These are phyloP conservation scores for Hemicrepidius hirtus DNA, from an alignment of 2,888 invertebrate species.

Conservation along the genomic window DNA sequence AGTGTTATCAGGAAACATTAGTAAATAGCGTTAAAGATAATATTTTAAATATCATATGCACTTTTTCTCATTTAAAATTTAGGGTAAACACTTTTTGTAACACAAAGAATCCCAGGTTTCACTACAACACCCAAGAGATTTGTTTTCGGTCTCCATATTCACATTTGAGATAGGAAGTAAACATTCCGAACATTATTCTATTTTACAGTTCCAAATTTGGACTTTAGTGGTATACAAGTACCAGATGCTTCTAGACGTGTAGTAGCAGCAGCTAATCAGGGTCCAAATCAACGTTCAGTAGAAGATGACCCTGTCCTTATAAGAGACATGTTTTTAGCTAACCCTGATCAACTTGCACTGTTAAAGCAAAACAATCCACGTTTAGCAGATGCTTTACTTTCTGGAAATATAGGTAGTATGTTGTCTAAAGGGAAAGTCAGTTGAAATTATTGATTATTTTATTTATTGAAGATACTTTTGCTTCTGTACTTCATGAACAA, in stretches of 20 bases:
- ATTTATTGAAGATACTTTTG: conserved; percentile 79
- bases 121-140: no score
- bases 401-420: conserved; percentile 89
- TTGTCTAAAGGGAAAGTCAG: no score
- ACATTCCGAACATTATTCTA: no score
- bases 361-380: conserved; percentile 95
- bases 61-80: no score
- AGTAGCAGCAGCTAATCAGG: conserved; percentile 28
- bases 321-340: conserved; percentile 89
- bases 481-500: conserved; percentile 87
- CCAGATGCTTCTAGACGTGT: conserved; percentile 73
- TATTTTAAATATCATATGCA: no score
- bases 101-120: no score
- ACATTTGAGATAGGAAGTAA: no score
- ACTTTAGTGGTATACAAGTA: conserved; percentile 91
- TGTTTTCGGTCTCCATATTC: no score
- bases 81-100: no score
- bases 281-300: conserved; percentile 62
- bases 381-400: conserved; percentile 91
- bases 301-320: conserved; percentile 91
- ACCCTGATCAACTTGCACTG: conserved; percentile 92
- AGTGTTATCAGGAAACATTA: no score
- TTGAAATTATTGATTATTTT: neutral
- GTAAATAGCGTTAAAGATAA: no score
- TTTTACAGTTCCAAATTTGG: conserved; percentile 73